Evolutionary conservation across 1,140 invertebrate genomes (phyloP), one percentile per base, ranked within the genome.

Genomic region (Musca vetustissima): DNA sequence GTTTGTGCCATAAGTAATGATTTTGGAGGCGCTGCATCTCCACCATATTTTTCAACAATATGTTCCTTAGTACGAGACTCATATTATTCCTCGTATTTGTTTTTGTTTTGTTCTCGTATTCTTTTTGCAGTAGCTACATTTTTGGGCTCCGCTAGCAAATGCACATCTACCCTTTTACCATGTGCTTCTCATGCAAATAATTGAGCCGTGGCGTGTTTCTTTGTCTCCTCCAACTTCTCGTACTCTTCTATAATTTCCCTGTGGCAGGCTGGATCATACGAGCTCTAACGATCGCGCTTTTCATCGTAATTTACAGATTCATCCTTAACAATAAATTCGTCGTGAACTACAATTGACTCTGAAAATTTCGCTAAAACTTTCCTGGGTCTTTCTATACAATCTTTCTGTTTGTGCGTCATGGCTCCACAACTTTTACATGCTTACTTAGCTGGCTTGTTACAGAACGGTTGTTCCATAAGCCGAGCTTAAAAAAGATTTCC

Each of bases 371-470:
- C 97, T 53, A 93, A 92, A n/a, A 90, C 84, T 79, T 96, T 98
- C 71, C 98, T 85, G 1, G 98, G 98, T 59, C 96, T 85, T 76
- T 99, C 98, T 76, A 99, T 87, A 79, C 98, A 99, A 83, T 99
- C 97, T 83, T 98, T 99, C 73, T 92, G 93, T 73, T 94, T 93
- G 78, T 99, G 98, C 15, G 94, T 95, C 87, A 98, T 90, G 0
- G 97, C 96, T 1, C 98, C 98, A 87, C 98, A 99, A 83, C 99
- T 99, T 83, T 99, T 96, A 85, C 98, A 99, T 0, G 98, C 94
- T n/a, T n/a, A n/a, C n/a, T n/a, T n/a, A n/a, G n/a, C n/a, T n/a
- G n/a, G n/a, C n/a, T n/a, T n/a, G n/a, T n/a, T n/a, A n/a, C n/a
- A n/a, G n/a, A n/a, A n/a, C n/a, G n/a, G n/a, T n/a, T n/a, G n/a